Percentiles rank a stretch among this genome's conserved stretches.
Conservation (phyloP, 2,797 vertebrate species). For the Rhyacichthys aspro region DNA sequence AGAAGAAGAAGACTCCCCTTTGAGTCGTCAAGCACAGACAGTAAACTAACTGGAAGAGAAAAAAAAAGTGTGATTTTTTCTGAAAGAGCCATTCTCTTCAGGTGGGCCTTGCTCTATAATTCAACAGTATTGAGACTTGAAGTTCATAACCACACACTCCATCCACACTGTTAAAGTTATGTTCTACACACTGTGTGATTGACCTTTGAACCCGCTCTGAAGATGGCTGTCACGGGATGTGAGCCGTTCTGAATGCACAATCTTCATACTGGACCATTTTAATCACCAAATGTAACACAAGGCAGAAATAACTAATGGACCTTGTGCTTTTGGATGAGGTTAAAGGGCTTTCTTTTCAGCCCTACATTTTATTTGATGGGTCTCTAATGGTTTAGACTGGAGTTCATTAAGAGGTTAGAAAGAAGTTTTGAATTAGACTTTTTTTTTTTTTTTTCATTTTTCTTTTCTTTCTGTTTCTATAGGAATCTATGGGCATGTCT, state of each 20-base stretch:
- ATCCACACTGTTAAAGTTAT: neutral
- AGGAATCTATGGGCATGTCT: neutral
- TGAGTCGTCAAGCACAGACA: conserved; percentile 36
- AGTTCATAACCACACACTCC: conserved; percentile 18
- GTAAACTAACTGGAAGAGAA: conserved; percentile 1
- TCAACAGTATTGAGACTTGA: conserved; percentile 49
- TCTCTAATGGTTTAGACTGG: conserved; percentile 24
- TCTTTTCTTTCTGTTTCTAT: neutral
- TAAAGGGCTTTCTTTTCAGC: conserved; percentile 38
- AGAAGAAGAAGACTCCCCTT: conserved; percentile 35
- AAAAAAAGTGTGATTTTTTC: conserved; percentile 21
- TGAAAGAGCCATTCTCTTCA: conserved; percentile 41
- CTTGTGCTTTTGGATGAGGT: conserved; percentile 36
- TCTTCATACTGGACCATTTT: conserved; percentile 29
- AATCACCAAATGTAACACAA: conserved; percentile 38
- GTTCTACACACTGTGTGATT: conserved; percentile 24
- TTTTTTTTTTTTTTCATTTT: neutral
- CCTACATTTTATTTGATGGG: conserved; percentile 25
- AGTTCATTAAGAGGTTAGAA: conserved; percentile 26
- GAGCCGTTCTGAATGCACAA: conserved; percentile 56
- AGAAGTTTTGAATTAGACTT: conserved; percentile 15
- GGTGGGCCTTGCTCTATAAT: conserved; percentile 58
- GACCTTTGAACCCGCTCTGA: conserved; percentile 57
- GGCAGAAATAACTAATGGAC: conserved; percentile 28
- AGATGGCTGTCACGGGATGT: conserved; percentile 38